Percentiles rank a stretch among this genome's conserved stretches.
Conservation (phyloP, 2,888 invertebrate genomes). For the Oscheius sp. region DNA sequence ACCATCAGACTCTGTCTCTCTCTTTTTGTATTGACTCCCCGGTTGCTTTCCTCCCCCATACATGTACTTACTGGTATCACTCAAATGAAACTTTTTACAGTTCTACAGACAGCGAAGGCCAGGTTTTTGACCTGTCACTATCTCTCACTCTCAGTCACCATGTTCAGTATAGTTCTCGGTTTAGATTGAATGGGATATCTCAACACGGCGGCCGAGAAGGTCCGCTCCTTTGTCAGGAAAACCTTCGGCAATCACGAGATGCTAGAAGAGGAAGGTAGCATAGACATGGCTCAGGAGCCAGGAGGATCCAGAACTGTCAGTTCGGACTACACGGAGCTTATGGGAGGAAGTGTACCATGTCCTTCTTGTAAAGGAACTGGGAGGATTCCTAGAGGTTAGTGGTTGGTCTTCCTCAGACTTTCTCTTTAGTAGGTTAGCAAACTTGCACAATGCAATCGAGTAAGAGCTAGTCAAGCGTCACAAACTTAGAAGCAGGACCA, state of each 20-base stretch:
- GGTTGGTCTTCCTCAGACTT: slow-evolving; percentile 49
- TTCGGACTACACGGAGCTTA: slow-evolving; percentile 73
- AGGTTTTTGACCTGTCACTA: background rate
- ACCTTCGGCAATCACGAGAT: slow-evolving; percentile 33
- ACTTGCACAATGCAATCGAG: too few relatives aligned
- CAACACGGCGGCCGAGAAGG: slow-evolving; percentile 7
- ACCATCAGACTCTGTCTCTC: too few relatives aligned
- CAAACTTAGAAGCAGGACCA: too few relatives aligned
- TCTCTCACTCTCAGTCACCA: background rate
- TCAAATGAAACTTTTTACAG: too few relatives aligned
- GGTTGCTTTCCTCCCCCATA: too few relatives aligned
- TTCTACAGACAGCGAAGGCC: too few relatives aligned
- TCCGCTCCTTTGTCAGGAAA: slow-evolving; percentile 12
- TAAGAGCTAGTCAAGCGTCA: too few relatives aligned
- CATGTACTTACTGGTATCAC: too few relatives aligned
- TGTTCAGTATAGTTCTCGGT: background rate
- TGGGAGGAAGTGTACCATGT: slow-evolving; percentile 75
- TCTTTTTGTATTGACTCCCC: too few relatives aligned
- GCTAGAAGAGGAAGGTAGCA: slow-evolving; percentile 16
- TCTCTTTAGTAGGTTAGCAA: too few relatives aligned
- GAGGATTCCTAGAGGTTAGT: slow-evolving; percentile 74
- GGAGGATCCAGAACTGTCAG: slow-evolving; percentile 18
- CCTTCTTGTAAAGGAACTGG: slow-evolving; percentile 75
- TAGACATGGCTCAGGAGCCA: background rate
- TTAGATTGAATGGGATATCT: background rate